phyloP scores from a whole-genome alignment of 2,797 vertebrate genomes.

The Lateolabrax maculatus region DNA sequence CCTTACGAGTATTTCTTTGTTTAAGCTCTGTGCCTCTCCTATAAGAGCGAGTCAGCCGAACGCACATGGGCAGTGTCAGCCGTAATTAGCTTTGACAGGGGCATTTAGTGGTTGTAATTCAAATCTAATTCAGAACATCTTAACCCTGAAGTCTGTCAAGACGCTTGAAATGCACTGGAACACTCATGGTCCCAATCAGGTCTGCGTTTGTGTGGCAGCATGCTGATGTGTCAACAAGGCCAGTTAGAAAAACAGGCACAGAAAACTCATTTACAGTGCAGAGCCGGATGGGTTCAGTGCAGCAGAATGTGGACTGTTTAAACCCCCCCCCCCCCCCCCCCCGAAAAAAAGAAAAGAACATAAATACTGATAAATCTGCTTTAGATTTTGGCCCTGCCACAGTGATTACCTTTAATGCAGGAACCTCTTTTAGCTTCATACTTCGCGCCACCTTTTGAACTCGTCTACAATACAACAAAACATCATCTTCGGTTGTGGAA shows the following conservation, averaged over 20 bases:
- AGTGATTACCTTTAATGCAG: slow-evolving; percentile 73
- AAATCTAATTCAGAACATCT: slow-evolving; percentile 99
- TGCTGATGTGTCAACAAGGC: slow-evolving; percentile 95
- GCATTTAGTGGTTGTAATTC: slow-evolving; percentile 99
- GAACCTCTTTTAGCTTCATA: slow-evolving; percentile 55
- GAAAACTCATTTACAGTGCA: slow-evolving; percentile 91
- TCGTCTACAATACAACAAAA: slow-evolving; percentile 46
- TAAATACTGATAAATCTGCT: slow-evolving; percentile 79
- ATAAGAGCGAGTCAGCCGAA: slow-evolving; percentile 88
- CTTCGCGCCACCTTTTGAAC: slow-evolving; percentile 69
- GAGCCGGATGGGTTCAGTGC: slow-evolving; percentile 52
- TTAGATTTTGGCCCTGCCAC: slow-evolving; percentile 72
- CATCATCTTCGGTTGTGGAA: slow-evolving; percentile 49
- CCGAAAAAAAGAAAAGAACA: slow-evolving; percentile 22
- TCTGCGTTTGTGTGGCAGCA: slow-evolving; percentile 90
- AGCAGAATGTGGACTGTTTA: slow-evolving; percentile 66
- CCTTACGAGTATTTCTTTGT: slow-evolving; percentile 94
- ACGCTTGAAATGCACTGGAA: slow-evolving; percentile 92
- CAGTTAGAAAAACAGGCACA: slow-evolving; percentile 91
- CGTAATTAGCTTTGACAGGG: slow-evolving; percentile 98
- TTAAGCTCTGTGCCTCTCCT: slow-evolving; percentile 88
- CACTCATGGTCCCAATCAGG: slow-evolving; percentile 89
- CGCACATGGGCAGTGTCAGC: slow-evolving; percentile 96
- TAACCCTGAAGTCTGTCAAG: slow-evolving; percentile 98
- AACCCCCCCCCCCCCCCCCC: slow-evolving; percentile 67